Conservation (phyloP, 64 coral and sea anemone species). For the Stichodactyla helianthus region DNA sequence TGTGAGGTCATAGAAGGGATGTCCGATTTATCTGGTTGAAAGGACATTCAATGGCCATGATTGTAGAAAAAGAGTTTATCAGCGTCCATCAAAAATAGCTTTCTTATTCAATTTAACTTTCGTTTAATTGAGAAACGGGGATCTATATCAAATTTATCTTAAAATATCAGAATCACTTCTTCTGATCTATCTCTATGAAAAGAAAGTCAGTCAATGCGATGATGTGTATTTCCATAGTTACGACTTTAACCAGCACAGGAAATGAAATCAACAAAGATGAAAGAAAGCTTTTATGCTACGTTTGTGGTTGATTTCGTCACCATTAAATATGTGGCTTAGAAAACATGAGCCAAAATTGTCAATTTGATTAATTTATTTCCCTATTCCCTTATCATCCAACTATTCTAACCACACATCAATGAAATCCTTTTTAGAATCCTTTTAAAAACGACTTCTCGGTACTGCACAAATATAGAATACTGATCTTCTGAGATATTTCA, state of each 20-base stretch:
- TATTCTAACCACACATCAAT: background rate
- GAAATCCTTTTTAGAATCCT: too few relatives aligned
- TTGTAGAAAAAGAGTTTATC: too few relatives aligned
- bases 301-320: background rate
- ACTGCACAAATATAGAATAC: too few relatives aligned
- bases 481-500: too few relatives aligned
- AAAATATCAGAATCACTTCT: too few relatives aligned
- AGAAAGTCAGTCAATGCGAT: too few relatives aligned
- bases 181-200: too few relatives aligned
- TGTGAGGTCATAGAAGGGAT: background rate
- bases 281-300: background rate
- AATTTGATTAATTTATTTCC: background rate
- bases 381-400: background rate
- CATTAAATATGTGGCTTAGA: background rate
- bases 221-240: background rate
- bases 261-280: background rate
- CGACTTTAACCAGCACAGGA: background rate
- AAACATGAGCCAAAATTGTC: background rate
- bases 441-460: too few relatives aligned
- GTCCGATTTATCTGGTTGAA: background rate
- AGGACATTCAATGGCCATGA: background rate
- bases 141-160: background rate
- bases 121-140: background rate
- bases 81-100: background rate
- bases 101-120: background rate